phyloP scores from a whole-genome alignment of 1,140 invertebrate genomes.

The Episyrphus balteatus region DNA sequence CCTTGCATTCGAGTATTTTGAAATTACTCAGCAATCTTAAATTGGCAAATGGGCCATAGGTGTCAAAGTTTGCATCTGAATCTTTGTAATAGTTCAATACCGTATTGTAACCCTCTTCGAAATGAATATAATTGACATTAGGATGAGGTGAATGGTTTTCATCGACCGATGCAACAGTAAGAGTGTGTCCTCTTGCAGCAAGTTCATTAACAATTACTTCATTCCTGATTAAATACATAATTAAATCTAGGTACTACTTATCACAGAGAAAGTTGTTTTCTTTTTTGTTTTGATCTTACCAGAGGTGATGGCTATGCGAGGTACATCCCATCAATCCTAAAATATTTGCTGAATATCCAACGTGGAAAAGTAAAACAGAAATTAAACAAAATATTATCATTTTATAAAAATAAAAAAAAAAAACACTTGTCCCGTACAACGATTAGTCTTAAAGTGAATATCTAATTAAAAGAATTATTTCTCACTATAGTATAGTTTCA shows the following conservation, averaged over 20 bases:
- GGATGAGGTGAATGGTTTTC: background rate
- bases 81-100: constrained; percentile 4
- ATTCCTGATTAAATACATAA: too few relatives aligned
- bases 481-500: too few relatives aligned
- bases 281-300: background rate
- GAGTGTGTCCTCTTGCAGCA: constrained; percentile 14
- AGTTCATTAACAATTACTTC: constrained; percentile 12
- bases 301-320: background rate
- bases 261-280: background rate
- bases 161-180: constrained; percentile 2
- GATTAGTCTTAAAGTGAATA: too few relatives aligned
- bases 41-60: background rate
- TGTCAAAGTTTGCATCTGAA: constrained; percentile 16
- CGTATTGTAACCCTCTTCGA: background rate
- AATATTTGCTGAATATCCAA: background rate
- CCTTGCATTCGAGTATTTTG: constrained; percentile 4
- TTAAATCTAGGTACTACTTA: too few relatives aligned
- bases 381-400: too few relatives aligned
- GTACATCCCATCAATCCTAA: background rate
- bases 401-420: constrained; percentile 5
- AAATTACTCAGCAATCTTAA: too few relatives aligned
- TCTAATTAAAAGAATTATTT: too few relatives aligned
- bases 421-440: too few relatives aligned
- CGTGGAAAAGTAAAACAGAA: too few relatives aligned
- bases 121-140: constrained; percentile 4